Percentiles rank a stretch among this genome's conserved stretches.
phyloP scores from a whole-genome alignment of 1,140 invertebrate species.

The Leptoteleia sp. region DNA sequence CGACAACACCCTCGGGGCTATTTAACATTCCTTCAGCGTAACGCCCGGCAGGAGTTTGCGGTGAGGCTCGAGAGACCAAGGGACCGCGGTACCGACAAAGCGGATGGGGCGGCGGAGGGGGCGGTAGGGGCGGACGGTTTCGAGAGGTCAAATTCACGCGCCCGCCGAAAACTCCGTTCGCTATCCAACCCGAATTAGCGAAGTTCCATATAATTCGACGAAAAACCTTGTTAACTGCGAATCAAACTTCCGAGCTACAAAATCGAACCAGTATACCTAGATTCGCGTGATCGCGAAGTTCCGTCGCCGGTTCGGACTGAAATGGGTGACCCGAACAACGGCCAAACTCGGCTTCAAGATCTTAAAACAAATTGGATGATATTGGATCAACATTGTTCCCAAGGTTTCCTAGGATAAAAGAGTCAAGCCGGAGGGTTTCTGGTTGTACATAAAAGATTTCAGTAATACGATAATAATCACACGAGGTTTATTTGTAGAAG shows the following conservation, averaged over 20 bases:
- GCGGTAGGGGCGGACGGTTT: no score
- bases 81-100: conserved; percentile 30
- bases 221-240: conserved; percentile 50
- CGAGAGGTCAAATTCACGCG: conserved; percentile 49
- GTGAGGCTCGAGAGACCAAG: conserved; percentile 28
- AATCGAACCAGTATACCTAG: conserved; percentile 28
- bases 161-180: conserved; percentile 9
- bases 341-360: conserved; percentile 29
- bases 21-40: conserved; percentile 61
- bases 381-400: neutral
- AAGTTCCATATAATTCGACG: conserved; percentile 41
- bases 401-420: neutral
- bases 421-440: no score
- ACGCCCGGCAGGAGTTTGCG: conserved; percentile 43
- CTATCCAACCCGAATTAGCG: conserved; percentile 31
- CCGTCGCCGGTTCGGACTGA: conserved; percentile 5
- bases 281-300: conserved; percentile 30
- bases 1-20: conserved; percentile 59
- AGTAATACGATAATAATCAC: no score
- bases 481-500: no score
- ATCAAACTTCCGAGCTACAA: conserved; percentile 29
- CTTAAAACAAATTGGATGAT: conserved; percentile 17
- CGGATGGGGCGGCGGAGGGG: neutral
- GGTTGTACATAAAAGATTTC: no score
- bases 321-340: conserved; percentile 3